Conservation (phyloP, 2,888 invertebrate genomes). For the Eurytoma californica region DNA sequence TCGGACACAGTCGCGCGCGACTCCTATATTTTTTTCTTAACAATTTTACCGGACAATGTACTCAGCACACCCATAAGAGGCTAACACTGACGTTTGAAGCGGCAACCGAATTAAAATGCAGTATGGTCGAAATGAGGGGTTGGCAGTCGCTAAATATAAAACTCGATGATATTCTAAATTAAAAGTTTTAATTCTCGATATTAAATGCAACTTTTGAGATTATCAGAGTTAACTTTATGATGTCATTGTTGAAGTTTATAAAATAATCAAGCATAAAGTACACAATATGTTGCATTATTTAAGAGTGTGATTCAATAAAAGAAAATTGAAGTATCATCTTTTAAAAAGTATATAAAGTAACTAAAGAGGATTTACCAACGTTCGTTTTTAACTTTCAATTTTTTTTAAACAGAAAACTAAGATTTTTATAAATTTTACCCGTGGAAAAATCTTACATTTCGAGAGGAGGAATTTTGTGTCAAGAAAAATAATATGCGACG, state of each 20-base stretch:
- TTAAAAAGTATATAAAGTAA: slow-evolving; percentile 28
- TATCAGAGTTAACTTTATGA: slow-evolving; percentile 47
- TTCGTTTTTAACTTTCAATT: slow-evolving; percentile 12
- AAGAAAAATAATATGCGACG: slow-evolving; percentile 3
- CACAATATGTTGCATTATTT: slow-evolving; percentile 39
- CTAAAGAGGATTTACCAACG: not conserved
- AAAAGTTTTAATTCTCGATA: slow-evolving; percentile 47
- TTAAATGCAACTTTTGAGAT: slow-evolving; percentile 33
- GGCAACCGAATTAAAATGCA: too few species aligned
- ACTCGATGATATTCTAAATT: slow-evolving; percentile 42
- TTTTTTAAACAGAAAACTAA: slow-evolving; percentile 25
- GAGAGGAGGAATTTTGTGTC: not conserved
- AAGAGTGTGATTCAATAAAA: slow-evolving; percentile 7
- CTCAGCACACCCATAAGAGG: slow-evolving; percentile 23
- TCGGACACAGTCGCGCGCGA: slow-evolving; percentile 32
- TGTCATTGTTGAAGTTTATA: slow-evolving; percentile 53
- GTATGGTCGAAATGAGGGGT: too few species aligned
- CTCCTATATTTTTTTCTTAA: slow-evolving; percentile 22
- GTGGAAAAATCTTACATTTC: slow-evolving; percentile 28
- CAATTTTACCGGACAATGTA: slow-evolving; percentile 1
- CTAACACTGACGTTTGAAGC: not conserved
- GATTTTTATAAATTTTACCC: slow-evolving; percentile 43
- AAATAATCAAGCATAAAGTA: slow-evolving; percentile 38
- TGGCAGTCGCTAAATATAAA: not conserved
- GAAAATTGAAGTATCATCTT: slow-evolving; percentile 14